A percentile compares a stretch with the other conserved stretches of the same genome.
These are phyloP conservation scores for Acipenser oxyrinchus DNA, from an alignment of 2,797 vertebrate species.

Conservation along the genomic window DNA sequence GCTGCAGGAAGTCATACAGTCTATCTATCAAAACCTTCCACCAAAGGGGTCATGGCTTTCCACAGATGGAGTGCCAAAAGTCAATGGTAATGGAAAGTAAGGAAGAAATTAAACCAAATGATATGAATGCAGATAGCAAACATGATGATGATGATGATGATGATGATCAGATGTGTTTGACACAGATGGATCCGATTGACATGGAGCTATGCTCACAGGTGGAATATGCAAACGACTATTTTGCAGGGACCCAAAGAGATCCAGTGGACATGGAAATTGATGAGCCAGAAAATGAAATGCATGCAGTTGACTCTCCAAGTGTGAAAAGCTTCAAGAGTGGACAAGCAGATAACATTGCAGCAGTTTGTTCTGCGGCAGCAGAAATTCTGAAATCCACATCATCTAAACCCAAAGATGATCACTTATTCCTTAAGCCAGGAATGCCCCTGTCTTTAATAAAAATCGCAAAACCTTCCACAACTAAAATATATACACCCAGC, in stretches of 20 bases:
- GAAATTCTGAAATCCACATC: neutral
- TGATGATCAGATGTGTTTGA: conserved; percentile 52
- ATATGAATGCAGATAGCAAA: neutral
- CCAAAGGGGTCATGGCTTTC: neutral
- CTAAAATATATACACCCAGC: conserved; percentile 60
- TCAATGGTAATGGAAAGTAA: conserved; percentile 1
- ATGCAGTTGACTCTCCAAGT: neutral
- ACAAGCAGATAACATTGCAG: neutral
- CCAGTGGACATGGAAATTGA: conserved; percentile 27
- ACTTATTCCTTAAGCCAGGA: conserved; percentile 57
- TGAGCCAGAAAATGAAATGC: conserved; percentile 16
- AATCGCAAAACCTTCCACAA: conserved; percentile 47
- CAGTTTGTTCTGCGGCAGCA: neutral
- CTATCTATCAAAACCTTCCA: conserved; percentile 2
- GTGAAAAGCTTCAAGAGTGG: neutral
- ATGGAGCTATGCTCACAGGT: conserved; percentile 68
- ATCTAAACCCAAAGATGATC: conserved; percentile 28
- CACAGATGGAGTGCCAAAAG: neutral
- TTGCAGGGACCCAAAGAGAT: conserved; percentile 14
- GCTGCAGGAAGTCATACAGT: neutral
- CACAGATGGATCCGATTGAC: conserved; percentile 60
- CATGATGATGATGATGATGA: conserved; percentile 25
- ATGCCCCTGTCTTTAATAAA: conserved; percentile 37
- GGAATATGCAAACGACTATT: conserved; percentile 26
- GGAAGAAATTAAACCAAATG: conserved; percentile 11